These are phyloP conservation scores for Armadillidium nasatum DNA, from an alignment of 1,140 invertebrate genomes.

Conservation along the genomic window DNA sequence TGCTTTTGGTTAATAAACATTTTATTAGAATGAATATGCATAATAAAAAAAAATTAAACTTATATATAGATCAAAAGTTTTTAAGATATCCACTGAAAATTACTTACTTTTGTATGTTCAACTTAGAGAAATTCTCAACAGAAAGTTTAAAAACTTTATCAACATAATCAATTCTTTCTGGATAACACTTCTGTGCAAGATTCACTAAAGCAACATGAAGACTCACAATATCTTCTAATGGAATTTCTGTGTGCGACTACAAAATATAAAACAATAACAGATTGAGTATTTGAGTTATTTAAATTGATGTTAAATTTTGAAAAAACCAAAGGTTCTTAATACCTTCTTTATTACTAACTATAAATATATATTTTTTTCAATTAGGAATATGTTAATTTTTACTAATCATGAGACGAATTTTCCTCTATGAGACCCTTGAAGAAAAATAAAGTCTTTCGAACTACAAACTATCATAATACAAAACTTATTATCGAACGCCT, in stretches of 20 bases:
- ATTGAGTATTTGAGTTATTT: too few relatives aligned
- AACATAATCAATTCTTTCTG: slow-evolving; percentile 88
- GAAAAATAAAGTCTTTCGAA: too few relatives aligned
- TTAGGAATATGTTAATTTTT: too few relatives aligned
- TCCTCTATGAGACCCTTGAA: too few relatives aligned
- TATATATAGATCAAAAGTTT: background rate
- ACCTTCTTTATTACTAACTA: too few relatives aligned
- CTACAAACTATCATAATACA: too few relatives aligned
- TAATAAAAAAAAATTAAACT: background rate
- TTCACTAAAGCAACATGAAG: slow-evolving; percentile 93
- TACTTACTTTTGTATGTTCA: background rate
- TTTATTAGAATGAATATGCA: background rate
- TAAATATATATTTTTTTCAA: too few relatives aligned
- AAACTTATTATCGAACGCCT: too few relatives aligned
- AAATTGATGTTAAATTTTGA: too few relatives aligned
- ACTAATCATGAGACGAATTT: too few relatives aligned
- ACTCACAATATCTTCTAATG: slow-evolving; percentile 90
- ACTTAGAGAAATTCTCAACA: background rate
- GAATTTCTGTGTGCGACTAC: slow-evolving; percentile 85
- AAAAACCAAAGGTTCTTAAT: too few relatives aligned
- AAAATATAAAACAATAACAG: background rate
- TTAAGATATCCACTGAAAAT: background rate
- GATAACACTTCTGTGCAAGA: slow-evolving; percentile 93
- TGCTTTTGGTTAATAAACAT: slow-evolving; percentile 17
- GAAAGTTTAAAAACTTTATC: slow-evolving; percentile 66